Evolutionary conservation across 2,888 invertebrate genomes (phyloP).

Genomic region (Cryptocephalus moraei): DNA sequence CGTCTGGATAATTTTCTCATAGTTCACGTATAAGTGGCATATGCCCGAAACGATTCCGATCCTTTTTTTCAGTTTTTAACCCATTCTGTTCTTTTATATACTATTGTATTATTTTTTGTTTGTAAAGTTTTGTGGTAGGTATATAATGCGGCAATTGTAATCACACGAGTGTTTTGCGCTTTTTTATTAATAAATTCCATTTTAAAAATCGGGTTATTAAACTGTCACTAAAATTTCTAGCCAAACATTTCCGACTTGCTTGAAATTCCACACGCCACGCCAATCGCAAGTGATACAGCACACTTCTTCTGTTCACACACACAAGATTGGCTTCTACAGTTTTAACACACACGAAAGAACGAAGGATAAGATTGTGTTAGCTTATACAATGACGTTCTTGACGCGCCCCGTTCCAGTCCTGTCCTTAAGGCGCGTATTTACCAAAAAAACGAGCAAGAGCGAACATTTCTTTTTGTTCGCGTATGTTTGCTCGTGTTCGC

Average conservation of each 20-base stretch:
- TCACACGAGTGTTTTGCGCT: neutral
- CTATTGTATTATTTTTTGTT: neutral
- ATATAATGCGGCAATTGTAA: neutral
- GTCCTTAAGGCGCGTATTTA: neutral
- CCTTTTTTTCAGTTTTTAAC: neutral
- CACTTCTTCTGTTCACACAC: neutral
- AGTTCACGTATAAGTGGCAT: neutral
- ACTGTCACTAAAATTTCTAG: neutral
- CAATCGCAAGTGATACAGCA: neutral
- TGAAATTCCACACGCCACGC: neutral
- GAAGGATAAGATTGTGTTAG: too few relatives aligned
- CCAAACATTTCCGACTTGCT: neutral
- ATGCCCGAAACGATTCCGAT: neutral
- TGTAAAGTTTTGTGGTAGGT: neutral
- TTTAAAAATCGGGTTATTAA: neutral
- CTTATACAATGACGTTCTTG: too few relatives aligned
- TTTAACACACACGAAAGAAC: too few relatives aligned
- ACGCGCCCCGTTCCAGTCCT: too few relatives aligned
- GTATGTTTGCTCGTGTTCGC: too few relatives aligned
- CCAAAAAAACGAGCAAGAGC: too few relatives aligned
- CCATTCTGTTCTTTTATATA: neutral
- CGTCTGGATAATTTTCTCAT: constrained; percentile 1
- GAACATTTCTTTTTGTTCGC: too few relatives aligned
- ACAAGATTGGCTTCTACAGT: neutral
- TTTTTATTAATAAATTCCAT: neutral